Conservation (phyloP, 1,140 invertebrate species). For the Sminthurinus signatus region DNA sequence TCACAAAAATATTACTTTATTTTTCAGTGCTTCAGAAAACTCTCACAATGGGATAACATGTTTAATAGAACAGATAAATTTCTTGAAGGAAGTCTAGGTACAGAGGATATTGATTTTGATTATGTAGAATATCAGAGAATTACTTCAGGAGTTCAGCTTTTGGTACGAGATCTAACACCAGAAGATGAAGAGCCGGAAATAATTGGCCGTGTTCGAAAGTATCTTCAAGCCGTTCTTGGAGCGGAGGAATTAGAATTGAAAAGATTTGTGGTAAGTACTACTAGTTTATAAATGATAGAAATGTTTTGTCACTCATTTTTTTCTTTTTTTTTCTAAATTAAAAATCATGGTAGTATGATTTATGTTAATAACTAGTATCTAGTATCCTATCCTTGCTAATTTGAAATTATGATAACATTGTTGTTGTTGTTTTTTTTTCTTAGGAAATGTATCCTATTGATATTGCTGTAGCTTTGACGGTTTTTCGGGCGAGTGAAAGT, state of each 20-base stretch:
- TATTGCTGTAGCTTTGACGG: constrained; percentile 5
- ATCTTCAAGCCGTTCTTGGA: neutral
- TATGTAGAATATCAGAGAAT: too few relatives aligned
- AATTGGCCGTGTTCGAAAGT: neutral
- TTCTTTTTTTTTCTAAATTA: too few relatives aligned
- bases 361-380: too few relatives aligned
- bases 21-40: constrained; percentile 46
- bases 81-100: neutral
- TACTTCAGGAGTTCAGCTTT: constrained; percentile 16
- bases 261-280: too few relatives aligned
- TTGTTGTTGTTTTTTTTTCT: neutral
- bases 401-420: too few relatives aligned
- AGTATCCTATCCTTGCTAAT: too few relatives aligned
- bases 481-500: too few relatives aligned
- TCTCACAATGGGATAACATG: constrained; percentile 49
- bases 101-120: too few relatives aligned
- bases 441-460: constrained; percentile 13
- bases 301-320: too few relatives aligned
- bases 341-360: too few relatives aligned
- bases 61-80: constrained; percentile 26
- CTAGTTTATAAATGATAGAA: too few relatives aligned
- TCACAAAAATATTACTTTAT: constrained; percentile 22
- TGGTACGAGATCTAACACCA: constrained; percentile 12
- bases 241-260: too few relatives aligned
- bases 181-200: constrained; percentile 14